These are phyloP conservation scores for Toxostoma redivivum DNA, from an alignment of 2,113 vertebrate genomes.

Conservation along the genomic window DNA sequence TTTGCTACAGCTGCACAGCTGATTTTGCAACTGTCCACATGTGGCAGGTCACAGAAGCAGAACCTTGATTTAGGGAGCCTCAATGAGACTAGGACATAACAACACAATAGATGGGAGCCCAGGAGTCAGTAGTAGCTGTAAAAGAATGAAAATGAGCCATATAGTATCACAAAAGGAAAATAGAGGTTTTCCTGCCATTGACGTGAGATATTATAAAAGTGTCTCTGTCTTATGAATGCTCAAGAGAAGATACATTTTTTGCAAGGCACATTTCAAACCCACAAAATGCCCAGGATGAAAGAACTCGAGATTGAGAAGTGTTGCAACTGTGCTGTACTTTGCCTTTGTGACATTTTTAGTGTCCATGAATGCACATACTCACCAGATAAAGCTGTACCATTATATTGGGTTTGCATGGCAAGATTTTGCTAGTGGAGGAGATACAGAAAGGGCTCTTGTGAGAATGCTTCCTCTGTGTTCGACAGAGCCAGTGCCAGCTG, in stretches of 20 bases:
- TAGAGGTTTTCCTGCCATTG: neutral
- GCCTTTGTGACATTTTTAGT: neutral
- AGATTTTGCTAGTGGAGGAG: neutral
- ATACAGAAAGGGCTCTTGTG: neutral
- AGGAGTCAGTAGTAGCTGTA: neutral
- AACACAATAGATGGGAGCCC: neutral
- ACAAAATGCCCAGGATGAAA: neutral
- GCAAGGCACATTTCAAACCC: neutral
- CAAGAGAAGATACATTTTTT: neutral
- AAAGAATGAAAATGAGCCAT: neutral
- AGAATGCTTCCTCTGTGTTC: neutral
- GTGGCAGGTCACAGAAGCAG: neutral
- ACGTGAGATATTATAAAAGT: neutral
- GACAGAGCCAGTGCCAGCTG: neutral
- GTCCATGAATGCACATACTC: neutral
- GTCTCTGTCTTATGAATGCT: neutral
- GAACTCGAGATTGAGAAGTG: neutral
- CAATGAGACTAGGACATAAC: neutral
- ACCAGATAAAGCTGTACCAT: neutral
- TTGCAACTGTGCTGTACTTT: neutral
- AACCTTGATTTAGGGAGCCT: neutral
- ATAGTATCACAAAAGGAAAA: neutral
- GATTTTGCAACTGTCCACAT: neutral
- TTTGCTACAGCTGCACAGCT: neutral
- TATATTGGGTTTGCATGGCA: neutral